Evolutionary conservation across 2,797 vertebrate genomes (phyloP).

Genomic region (Acridotheres tristis): DNA sequence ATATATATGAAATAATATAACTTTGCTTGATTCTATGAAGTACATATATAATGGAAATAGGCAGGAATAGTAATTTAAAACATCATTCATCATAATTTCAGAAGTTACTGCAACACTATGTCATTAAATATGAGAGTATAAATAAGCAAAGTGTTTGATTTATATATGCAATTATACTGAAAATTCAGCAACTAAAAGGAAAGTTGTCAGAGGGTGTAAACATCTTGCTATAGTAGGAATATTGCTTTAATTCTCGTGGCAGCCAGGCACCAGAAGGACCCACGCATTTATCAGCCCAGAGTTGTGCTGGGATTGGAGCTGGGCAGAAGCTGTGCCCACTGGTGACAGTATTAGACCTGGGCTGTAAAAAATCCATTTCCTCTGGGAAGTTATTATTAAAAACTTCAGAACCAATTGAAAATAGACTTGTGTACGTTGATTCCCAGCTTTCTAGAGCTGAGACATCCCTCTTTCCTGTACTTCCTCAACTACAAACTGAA

Average conservation of each 20-base stretch:
- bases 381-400: not conserved
- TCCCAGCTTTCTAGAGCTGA: not conserved
- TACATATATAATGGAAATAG: constrained; percentile 61
- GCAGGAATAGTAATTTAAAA: constrained; percentile 43
- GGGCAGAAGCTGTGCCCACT: not conserved
- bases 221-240: not conserved
- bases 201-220: constrained; percentile 36
- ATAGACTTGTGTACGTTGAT: not conserved
- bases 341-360: not conserved
- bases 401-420: not conserved
- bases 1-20: constrained; percentile 50
- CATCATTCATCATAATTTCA: constrained; percentile 39
- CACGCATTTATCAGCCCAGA: not conserved
- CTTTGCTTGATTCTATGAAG: constrained; percentile 42
- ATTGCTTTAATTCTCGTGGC: constrained; percentile 31
- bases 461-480: not conserved
- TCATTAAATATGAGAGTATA: constrained; percentile 54
- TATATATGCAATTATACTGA: constrained; percentile 57
- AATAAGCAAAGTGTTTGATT: constrained; percentile 53
- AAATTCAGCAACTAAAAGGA: constrained; percentile 33
- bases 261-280: not conserved
- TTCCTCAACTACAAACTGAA: not conserved
- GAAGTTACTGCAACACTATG: constrained; percentile 27
- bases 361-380: not conserved
- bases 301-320: not conserved